Evolutionary conservation across 2,113 vertebrate genomes (phyloP).

Genomic region (Pollimyrus isidori): DNA sequence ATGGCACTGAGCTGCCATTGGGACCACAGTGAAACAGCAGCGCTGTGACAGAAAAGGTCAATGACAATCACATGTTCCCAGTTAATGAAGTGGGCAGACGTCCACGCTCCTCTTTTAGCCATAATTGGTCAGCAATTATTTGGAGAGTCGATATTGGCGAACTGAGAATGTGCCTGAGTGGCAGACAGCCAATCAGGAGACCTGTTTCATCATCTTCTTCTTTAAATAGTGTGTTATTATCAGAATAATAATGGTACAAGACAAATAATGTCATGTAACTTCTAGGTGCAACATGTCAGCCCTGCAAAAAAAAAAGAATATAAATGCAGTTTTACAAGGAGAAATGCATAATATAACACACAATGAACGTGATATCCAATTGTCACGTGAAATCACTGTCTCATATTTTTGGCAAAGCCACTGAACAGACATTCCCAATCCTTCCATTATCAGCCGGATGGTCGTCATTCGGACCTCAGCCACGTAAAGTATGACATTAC

Average conservation of each 20-base stretch:
- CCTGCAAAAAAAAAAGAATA: neutral
- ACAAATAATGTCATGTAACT: neutral
- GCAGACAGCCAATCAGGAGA: neutral
- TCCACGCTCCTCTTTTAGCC: neutral
- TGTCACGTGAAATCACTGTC: neutral
- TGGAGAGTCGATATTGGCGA: neutral
- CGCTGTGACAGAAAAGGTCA: neutral
- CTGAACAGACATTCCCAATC: neutral
- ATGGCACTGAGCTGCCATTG: neutral
- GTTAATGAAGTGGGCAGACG: neutral
- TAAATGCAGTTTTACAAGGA: neutral
- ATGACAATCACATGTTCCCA: neutral
- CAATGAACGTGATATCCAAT: neutral
- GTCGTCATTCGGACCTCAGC: neutral
- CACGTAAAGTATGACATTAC: slow-evolving; percentile 30
- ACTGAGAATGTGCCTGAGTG: neutral
- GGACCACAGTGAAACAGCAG: neutral
- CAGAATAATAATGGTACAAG: neutral
- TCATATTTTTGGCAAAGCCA: neutral
- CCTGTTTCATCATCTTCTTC: neutral
- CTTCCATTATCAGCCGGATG: slow-evolving; percentile 15
- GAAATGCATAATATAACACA: neutral
- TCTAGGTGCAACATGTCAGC: neutral
- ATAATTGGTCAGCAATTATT: neutral
- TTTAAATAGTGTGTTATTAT: neutral